Evolutionary conservation across 1,140 invertebrate genomes (phyloP).

Genomic region (Ceratitis capitata): DNA sequence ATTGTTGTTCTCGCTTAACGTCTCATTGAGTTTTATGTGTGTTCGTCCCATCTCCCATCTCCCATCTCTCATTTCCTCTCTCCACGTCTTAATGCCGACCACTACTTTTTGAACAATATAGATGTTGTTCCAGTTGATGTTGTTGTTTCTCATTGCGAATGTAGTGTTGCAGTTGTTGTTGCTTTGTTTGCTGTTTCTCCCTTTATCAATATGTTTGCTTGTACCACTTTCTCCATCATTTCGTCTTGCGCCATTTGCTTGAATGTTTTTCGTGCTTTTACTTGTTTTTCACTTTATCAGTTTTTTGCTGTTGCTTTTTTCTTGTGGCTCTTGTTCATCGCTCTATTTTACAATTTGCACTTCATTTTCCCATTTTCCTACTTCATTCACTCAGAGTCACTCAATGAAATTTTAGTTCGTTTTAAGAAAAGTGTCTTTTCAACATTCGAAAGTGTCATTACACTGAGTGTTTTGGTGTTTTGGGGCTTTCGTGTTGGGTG

Average conservation of each 20-base stretch:
- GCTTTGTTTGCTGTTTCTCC: too few relatives aligned
- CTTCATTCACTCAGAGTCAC: conserved; percentile 27
- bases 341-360: conserved; percentile 29
- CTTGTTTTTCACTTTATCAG: neutral
- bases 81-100: neutral
- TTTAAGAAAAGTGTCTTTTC: neutral
- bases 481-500: neutral
- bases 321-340: neutral
- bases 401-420: conserved; percentile 26
- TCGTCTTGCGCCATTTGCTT: neutral
- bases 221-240: neutral
- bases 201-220: too few relatives aligned
- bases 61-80: too few relatives aligned
- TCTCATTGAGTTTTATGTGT: conserved; percentile 39
- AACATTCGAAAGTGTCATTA: conserved; percentile 21
- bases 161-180: neutral
- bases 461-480: neutral
- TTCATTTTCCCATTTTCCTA: conserved; percentile 35
- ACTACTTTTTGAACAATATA: neutral
- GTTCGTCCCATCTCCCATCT: neutral
- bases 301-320: too few relatives aligned
- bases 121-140: neutral
- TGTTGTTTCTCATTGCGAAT: conserved; percentile 8
- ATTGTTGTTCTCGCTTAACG: conserved; percentile 31
- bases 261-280: conserved; percentile 4